phyloP scores from a whole-genome alignment of 2,113 vertebrate species.

The Lethenteron reissneri region DNA sequence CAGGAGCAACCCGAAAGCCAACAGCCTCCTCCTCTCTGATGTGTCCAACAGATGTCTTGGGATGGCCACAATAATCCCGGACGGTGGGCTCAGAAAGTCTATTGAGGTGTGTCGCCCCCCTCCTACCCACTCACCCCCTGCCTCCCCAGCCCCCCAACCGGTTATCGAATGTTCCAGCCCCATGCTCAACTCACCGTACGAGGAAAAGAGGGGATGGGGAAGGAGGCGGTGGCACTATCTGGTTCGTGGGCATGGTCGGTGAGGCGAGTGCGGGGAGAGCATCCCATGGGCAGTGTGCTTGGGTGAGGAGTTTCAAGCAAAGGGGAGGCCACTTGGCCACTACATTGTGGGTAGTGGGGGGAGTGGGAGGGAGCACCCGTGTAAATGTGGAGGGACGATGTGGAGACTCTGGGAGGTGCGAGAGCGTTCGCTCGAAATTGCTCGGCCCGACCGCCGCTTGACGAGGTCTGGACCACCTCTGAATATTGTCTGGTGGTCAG shows the following conservation, averaged over 20 bases:
- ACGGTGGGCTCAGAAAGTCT: constrained; percentile 15
- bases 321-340: too few species aligned
- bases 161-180: background rate
- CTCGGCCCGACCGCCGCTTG: too few species aligned
- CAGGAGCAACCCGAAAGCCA: constrained; percentile 5
- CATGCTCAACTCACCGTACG: too few species aligned
- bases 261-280: background rate
- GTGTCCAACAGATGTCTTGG: constrained; percentile 14
- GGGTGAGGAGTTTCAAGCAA: too few species aligned
- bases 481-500: too few species aligned
- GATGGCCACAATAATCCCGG: constrained; percentile 22
- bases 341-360: too few species aligned
- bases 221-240: background rate
- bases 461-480: too few species aligned
- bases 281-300: background rate
- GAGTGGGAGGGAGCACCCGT: too few species aligned
- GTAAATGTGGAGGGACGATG: too few species aligned
- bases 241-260: background rate
- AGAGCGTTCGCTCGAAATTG: too few species aligned
- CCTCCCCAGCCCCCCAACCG: background rate
- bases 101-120: background rate
- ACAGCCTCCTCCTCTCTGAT: constrained; percentile 6
- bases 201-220: too few species aligned
- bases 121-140: background rate
- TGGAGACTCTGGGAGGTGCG: too few species aligned